A percentile compares a stretch with the other conserved stretches of the same genome.
Evolutionary conservation across 2,888 invertebrate species (phyloP).

Genomic region (Helobdella robusta): DNA sequence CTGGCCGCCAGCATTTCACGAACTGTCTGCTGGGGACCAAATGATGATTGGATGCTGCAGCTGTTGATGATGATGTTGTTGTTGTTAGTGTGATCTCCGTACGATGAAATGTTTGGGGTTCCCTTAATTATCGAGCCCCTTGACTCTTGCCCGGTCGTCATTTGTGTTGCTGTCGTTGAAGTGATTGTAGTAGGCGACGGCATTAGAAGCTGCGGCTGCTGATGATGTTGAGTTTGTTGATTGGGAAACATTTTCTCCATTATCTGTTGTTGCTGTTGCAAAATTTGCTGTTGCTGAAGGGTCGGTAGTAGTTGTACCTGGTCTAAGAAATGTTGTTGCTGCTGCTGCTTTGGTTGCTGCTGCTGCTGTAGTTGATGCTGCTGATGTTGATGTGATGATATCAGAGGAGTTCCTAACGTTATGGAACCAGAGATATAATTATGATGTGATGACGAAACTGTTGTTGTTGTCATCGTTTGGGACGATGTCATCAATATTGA

Average conservation of each 20-base stretch:
- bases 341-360: neutral
- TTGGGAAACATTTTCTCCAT: too few species aligned
- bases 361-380: neutral
- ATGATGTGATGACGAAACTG: neutral
- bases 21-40: too few species aligned
- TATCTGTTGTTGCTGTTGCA: constrained; percentile 2
- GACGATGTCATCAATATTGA: too few species aligned
- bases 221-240: neutral
- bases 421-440: constrained; percentile 8
- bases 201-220: neutral
- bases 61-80: neutral
- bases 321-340: neutral
- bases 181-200: neutral
- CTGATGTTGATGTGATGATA: constrained; percentile 6
- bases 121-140: constrained; percentile 17
- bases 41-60: too few species aligned
- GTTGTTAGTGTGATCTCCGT: neutral
- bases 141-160: neutral
- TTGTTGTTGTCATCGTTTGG: neutral
- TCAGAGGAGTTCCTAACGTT: constrained; percentile 13
- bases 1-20: too few species aligned
- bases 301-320: constrained; percentile 11
- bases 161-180: neutral
- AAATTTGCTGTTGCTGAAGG: neutral
- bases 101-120: neutral